These are phyloP conservation scores for Lymantria monacha DNA, from an alignment of 2,888 invertebrate species.

Conservation along the genomic window DNA sequence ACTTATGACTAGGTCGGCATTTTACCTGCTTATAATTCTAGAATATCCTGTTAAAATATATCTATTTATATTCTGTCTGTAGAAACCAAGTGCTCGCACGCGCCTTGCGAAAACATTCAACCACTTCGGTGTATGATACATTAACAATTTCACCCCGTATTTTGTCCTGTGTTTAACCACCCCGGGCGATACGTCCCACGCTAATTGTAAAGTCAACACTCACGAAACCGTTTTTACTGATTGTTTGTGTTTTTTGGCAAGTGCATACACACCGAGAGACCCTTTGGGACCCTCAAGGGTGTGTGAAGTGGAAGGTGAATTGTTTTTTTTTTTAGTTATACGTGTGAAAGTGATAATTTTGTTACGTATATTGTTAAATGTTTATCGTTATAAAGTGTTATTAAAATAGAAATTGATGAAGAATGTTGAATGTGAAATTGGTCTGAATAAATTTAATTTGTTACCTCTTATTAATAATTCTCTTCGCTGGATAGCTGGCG, in stretches of 20 bases:
- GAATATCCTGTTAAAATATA: too few species aligned
- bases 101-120: slow-evolving; percentile 5
- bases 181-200: slow-evolving; percentile 9
- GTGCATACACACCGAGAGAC: slow-evolving; percentile 27
- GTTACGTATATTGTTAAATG: background rate
- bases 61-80: too few species aligned
- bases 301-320: slow-evolving; percentile 19
- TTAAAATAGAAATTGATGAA: too few species aligned
- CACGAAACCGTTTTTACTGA: slow-evolving; percentile 44
- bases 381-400: too few species aligned
- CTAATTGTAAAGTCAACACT: slow-evolving; percentile 63
- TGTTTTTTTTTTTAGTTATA: slow-evolving; percentile 20
- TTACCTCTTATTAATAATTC: too few species aligned
- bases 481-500: too few species aligned
- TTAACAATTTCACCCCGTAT: background rate
- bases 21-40: too few species aligned
- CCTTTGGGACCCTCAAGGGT: slow-evolving; percentile 10
- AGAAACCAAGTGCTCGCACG: slow-evolving; percentile 7
- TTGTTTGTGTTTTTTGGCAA: slow-evolving; percentile 55
- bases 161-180: background rate
- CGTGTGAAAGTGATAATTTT: slow-evolving; percentile 1
- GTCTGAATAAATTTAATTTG: too few species aligned
- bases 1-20: too few species aligned
- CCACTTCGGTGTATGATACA: slow-evolving; percentile 6
- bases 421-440: too few species aligned